These are phyloP conservation scores for Gyps fulvus DNA, from an alignment of 2,113 vertebrate genomes.

Conservation along the genomic window DNA sequence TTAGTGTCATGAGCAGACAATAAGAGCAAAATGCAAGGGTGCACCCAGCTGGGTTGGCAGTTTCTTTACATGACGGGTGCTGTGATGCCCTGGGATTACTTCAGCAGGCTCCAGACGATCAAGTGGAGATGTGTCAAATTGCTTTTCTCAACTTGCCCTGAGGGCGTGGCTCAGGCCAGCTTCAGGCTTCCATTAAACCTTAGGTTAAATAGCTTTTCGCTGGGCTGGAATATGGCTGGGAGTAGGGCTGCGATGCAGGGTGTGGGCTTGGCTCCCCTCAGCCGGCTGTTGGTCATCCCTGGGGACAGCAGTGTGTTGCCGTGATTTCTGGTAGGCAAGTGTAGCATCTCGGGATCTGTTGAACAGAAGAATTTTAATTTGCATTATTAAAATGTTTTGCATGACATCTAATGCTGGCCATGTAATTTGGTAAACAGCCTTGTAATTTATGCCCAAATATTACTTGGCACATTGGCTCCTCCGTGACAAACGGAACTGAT, in stretches of 20 bases:
- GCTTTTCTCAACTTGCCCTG: background rate
- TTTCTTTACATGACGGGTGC: fast-evolving
- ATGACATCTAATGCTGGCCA: background rate
- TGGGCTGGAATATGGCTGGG: background rate
- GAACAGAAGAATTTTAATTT: background rate
- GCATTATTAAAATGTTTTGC: background rate
- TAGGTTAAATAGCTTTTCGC: background rate
- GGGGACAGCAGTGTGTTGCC: background rate
- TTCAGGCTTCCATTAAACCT: background rate
- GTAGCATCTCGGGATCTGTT: background rate
- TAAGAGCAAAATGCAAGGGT: background rate
- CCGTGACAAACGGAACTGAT: background rate
- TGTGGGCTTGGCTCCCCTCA: background rate
- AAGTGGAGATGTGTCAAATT: background rate
- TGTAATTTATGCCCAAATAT: conserved; percentile 52
- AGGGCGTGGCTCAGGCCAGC: background rate
- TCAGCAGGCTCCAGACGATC: background rate
- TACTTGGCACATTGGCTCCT: conserved; percentile 36
- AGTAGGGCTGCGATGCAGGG: background rate
- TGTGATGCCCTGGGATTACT: background rate
- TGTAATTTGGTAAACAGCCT: conserved; percentile 37
- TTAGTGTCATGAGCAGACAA: background rate
- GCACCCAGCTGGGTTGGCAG: no score
- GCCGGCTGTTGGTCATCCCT: background rate
- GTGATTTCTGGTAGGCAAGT: background rate